Conservation (phyloP, 2,797 vertebrate species). For the Takifugu ocellatus region DNA sequence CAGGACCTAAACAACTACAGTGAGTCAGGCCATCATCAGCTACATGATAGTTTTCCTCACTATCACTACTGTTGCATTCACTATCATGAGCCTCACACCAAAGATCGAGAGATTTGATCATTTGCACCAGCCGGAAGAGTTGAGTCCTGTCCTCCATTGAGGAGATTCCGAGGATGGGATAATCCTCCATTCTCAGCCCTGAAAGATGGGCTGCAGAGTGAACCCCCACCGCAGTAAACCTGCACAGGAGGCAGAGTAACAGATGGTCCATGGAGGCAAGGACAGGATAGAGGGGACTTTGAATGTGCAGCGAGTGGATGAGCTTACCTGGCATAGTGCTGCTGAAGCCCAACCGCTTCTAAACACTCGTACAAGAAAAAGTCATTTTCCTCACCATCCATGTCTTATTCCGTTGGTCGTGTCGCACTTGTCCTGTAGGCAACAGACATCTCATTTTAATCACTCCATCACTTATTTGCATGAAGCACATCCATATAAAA, state of each 20-base stretch:
- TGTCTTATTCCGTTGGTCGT: conserved; percentile 2
- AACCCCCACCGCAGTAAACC: conserved; percentile 80
- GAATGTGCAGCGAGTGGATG: background rate
- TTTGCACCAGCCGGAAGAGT: conserved; percentile 83
- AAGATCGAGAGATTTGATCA: conserved; percentile 78
- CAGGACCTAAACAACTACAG: conserved; percentile 5
- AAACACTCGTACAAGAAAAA: conserved; percentile 85
- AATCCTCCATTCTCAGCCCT: conserved; percentile 81
- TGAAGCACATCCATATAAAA: background rate
- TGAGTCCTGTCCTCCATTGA: conserved; percentile 81
- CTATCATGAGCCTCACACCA: conserved; percentile 43
- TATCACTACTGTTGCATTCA: conserved; percentile 15
- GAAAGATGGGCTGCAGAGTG: conserved; percentile 78
- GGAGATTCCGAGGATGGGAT: conserved; percentile 78
- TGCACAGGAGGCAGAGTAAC: conserved; percentile 19
- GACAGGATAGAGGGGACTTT: background rate
- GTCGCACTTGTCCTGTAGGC: conserved; percentile 6
- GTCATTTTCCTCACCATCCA: conserved; percentile 67
- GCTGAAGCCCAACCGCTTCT: conserved; percentile 81
- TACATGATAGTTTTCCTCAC: background rate
- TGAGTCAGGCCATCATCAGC: conserved; percentile 7
- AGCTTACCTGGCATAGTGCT: conserved; percentile 76
- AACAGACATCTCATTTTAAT: conserved; percentile 17
- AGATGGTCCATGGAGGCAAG: conserved; percentile 6
- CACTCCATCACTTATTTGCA: conserved; percentile 10